Conservation (phyloP, 2,888 invertebrate genomes). For the Notocelia uddmanniana region DNA sequence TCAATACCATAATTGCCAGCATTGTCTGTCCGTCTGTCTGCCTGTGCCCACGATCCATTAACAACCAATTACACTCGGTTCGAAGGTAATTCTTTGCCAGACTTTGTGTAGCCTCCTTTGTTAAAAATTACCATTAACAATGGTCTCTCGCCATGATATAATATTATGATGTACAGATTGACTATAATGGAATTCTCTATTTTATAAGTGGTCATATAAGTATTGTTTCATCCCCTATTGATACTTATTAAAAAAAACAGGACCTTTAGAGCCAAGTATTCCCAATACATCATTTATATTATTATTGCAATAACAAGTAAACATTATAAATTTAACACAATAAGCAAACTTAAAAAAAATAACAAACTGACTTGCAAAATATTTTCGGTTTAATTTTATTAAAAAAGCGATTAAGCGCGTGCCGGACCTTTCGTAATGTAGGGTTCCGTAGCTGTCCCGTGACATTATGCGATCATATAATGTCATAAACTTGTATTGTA, state of each 20-base stretch:
- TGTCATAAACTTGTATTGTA: no score
- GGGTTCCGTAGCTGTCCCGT: no score
- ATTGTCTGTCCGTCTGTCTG: constrained; percentile 51
- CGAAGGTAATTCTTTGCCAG: constrained; percentile 66
- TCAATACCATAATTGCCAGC: constrained; percentile 36
- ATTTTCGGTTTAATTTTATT: no score
- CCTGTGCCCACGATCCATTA: constrained; percentile 61
- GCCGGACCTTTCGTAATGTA: no score
- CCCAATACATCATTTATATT: no score
- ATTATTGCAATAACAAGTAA: no score
- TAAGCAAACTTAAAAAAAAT: no score
- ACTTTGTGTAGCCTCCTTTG: constrained; percentile 65
- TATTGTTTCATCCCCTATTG: neutral
- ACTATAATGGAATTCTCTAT: neutral
- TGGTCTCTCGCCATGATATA: constrained; percentile 62
- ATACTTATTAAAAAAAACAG: neutral
- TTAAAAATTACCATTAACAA: constrained; percentile 66
- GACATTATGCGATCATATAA: no score
- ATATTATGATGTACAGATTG: constrained; percentile 49
- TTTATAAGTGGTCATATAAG: neutral
- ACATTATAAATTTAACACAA: no score
- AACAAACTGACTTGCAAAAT: no score
- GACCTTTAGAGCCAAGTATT: no score
- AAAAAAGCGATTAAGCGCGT: no score
- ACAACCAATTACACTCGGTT: constrained; percentile 63